Evolutionary conservation across 2,888 invertebrate species (phyloP), one percentile per base, ranked within the genome.

Genomic region (Piscicola geometra): DNA sequence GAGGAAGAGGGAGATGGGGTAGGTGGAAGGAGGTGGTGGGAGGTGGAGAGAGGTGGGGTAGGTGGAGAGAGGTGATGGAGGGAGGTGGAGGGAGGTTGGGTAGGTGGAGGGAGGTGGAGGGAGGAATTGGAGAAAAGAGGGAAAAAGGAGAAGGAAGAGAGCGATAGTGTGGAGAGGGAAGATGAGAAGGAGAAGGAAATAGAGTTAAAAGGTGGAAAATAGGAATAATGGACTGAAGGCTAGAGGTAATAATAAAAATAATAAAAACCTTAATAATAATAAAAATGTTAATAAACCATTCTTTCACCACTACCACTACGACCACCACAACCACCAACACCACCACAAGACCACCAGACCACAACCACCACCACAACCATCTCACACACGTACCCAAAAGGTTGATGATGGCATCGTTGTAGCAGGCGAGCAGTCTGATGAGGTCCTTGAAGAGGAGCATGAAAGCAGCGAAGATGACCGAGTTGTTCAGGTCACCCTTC

Each of bases 371-470:
- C 64, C 30, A 3, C 64, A 64, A 3, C 64, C 25, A 3, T n/a
- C 64, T 12, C 3, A 32, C 30, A 3, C 15, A 33, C 28, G 5
- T n/a, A 73, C 73, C 73, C 18, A 73, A 36, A 5, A 73, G 64
- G 28, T 73, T 73, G 64, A 75, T 99, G 82, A 97, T 94, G 81
- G 97, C 99, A 87, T 99, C 98, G 87, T 99, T 99, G 89, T 99
- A 99, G 87, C 98, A 97, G 78, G 98, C 99, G 88, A 99, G 99
- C 81, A 99, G 89, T 80, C 99, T 91, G 85, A 99, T 99, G 84
- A 99, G 90, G 89, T 99, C 99, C 86, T 98, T 91, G 88, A 99
- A 99, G 79, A 99, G 90, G 81, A 99, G 89, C 93, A 99, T 96
- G 87, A 99, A 99, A 85, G 94, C 93, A 90, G 97, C 95, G 86